A percentile compares a stretch with the other conserved stretches of the same genome.
Conservation (phyloP, 2,113 vertebrate genomes). For the Willisornis vidua region DNA sequence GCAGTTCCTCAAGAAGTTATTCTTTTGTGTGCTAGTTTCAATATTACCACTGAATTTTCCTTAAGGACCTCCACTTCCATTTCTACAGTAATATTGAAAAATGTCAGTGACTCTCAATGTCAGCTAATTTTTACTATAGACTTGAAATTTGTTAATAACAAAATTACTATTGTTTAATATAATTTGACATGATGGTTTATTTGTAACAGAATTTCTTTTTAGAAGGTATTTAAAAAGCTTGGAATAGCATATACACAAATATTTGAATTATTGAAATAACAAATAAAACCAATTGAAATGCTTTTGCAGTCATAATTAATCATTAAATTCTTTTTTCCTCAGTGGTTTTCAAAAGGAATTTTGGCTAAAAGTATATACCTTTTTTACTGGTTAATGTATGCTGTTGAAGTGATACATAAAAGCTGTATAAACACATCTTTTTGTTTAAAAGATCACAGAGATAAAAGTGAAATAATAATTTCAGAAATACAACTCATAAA, state of each 20-base stretch:
- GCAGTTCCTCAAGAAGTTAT: neutral
- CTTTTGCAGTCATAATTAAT: neutral
- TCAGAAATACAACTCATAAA: neutral
- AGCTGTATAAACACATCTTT: neutral
- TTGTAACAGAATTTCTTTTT: neutral
- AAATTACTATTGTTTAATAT: neutral
- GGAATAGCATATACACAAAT: neutral
- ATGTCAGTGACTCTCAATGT: neutral
- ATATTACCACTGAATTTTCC: neutral
- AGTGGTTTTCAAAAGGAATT: neutral
- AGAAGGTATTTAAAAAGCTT: neutral
- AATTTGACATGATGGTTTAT: neutral
- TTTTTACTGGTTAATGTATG: neutral
- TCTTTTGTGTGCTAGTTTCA: neutral
- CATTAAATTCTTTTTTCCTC: neutral
- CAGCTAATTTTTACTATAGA: neutral
- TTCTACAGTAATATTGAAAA: neutral
- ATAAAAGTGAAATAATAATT: neutral
- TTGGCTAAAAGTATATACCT: neutral
- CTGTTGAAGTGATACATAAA: neutral
- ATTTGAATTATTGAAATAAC: neutral
- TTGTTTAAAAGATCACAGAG: neutral
- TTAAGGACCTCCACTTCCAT: neutral
- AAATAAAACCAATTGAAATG: neutral
- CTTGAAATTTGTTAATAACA: neutral